Evolutionary conservation across 2,888 invertebrate species (phyloP), one percentile per base, ranked within the genome.

Genomic region (Phymatocera aterrima): DNA sequence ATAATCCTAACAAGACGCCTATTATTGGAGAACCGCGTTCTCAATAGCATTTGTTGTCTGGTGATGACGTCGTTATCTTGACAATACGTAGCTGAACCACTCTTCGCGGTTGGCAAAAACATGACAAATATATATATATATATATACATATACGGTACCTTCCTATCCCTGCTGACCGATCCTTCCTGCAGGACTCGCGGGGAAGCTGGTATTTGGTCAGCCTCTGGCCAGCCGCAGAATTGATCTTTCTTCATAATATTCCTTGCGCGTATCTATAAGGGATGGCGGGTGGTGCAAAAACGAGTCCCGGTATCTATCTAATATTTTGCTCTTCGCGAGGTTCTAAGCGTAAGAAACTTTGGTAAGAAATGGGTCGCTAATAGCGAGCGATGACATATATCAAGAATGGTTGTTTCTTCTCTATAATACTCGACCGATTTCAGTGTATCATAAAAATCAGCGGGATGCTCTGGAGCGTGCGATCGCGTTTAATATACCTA

Each of bases 11-110:
- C 75, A 40, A 75, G 57, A 37, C 21, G 75, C 57, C 75, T 57
- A 75, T 81, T 83, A 84, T 83, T 78, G 81, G 60, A 24, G 74
- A 79, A 81, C 70, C 80, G 82, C 82, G 61, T 61, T 83, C 64
- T 84, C 81, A 84, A 84, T 84, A 72, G 83, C 70, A 80, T 81
- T 84, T 81, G 83, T 84, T 83, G 83, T 81, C 79, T 75, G 74
- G 79, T 70, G 51, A 72, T 72, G 83, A 81, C 83, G 81, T 84
- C 83, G 83, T 84, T 84, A 84, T 84, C 82, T 54, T 68, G 75
- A 83, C 84, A 84, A 84, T 84, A 77, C 81, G 77, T 79, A 82
- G 79, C 82, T 51, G 51, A 72, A 72, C 70, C 51, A 51, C 48
- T 72, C 70, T 31, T 51, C 34, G 34, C 51, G 34, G 70, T 72